Percentiles rank a stretch among this genome's conserved stretches.
Conservation (phyloP, 2,113 vertebrate species). For the Irena cyanogastra region DNA sequence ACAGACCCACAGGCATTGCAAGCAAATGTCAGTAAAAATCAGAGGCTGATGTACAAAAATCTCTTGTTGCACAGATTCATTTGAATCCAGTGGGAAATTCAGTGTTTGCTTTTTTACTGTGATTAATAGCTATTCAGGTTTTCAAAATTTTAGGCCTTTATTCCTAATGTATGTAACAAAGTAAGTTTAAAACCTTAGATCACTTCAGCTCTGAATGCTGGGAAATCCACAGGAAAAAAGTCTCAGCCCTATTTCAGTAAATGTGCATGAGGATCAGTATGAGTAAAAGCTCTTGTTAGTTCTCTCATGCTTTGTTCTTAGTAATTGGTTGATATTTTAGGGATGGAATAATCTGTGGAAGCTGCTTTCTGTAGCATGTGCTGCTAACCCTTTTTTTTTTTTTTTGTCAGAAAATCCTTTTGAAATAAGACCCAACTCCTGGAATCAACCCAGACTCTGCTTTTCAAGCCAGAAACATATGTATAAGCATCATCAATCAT, state of each 20-base stretch:
- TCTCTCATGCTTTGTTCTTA: neutral
- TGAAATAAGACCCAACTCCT: conserved; percentile 37
- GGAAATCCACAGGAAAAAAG: neutral
- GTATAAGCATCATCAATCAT: conserved; percentile 27
- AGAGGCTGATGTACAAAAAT: neutral
- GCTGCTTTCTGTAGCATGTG: neutral
- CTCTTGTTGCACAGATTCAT: neutral
- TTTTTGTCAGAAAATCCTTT: neutral
- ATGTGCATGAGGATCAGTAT: neutral
- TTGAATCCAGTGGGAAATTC: neutral
- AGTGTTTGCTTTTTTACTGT: neutral
- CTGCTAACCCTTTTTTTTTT: neutral
- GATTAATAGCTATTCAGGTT: neutral
- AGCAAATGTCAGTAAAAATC: neutral
- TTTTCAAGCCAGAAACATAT: conserved; percentile 28
- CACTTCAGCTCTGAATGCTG: neutral
- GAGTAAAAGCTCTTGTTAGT: neutral
- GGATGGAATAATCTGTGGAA: conserved; percentile 13
- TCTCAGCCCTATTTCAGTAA: neutral
- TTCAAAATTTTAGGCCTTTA: neutral
- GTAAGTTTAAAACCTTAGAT: neutral
- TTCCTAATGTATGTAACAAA: neutral
- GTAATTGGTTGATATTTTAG: conserved; percentile 26
- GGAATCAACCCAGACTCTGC: neutral
- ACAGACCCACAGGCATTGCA: neutral